phyloP scores from a whole-genome alignment of 1,140 invertebrate genomes.

The Solenopsis fugax region DNA sequence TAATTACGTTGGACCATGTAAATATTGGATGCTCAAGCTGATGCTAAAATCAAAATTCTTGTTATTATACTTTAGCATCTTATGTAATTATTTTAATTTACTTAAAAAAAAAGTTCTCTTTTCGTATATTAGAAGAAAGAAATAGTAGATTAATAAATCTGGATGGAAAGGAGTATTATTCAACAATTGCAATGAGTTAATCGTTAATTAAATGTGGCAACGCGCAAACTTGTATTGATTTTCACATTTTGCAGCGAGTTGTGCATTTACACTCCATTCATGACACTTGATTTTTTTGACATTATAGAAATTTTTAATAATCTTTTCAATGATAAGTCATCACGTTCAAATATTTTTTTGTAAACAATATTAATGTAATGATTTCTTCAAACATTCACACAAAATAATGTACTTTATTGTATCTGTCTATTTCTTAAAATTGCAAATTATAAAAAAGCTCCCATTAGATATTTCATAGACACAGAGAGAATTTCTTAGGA shows the following conservation, averaged over 20 bases:
- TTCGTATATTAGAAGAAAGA: background rate
- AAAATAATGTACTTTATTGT: background rate
- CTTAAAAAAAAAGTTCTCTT: too few relatives aligned
- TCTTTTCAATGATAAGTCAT: background rate
- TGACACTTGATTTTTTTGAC: background rate
- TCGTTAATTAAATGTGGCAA: background rate
- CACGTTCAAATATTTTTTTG: background rate
- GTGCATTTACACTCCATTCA: background rate
- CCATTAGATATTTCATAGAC: background rate
- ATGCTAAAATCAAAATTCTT: too few relatives aligned
- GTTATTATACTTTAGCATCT: too few relatives aligned
- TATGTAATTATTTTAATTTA: too few relatives aligned
- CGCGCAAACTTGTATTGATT: background rate
- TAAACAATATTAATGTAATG: background rate
- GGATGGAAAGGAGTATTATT: background rate
- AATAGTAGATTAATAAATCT: background rate
- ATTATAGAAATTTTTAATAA: background rate
- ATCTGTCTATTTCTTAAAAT: background rate
- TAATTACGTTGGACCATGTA: too few relatives aligned
- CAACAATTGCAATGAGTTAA: background rate
- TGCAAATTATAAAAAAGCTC: background rate
- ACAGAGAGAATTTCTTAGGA: background rate
- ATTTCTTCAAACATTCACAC: background rate
- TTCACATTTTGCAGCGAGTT: background rate
- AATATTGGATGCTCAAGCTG: too few relatives aligned